Conservation (phyloP, 1,140 invertebrate species). For the Ptiloglossa arizonensis region DNA sequence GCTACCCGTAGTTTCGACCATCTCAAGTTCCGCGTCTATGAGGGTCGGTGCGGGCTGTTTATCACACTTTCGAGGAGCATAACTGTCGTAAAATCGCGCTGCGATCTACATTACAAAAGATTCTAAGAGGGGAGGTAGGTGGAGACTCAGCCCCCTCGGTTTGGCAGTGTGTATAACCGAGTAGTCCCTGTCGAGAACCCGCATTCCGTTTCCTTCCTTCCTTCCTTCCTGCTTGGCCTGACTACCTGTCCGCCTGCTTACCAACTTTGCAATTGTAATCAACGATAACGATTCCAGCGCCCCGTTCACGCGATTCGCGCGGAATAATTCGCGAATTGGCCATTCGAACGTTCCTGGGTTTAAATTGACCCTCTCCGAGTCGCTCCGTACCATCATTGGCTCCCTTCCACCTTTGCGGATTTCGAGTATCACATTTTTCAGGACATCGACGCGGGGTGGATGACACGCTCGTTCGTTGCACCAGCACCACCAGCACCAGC, state of each 20-base stretch:
- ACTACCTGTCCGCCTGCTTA: conserved; percentile 6
- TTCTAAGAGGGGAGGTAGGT: conserved; percentile 36
- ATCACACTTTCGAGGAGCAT: conserved; percentile 64
- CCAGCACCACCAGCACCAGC: too few species aligned
- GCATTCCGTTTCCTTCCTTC: conserved; percentile 45
- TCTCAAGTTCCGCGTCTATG: conserved; percentile 42
- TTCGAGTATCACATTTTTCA: conserved; percentile 15
- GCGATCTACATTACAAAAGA: conserved; percentile 68
- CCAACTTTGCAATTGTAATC: conserved; percentile 69
- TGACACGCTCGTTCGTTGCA: background rate
- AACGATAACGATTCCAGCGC: conserved; percentile 65
- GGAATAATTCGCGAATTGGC: conserved; percentile 58
- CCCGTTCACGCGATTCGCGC: conserved; percentile 57
- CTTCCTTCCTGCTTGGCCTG: conserved; percentile 50
- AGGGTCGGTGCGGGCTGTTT: conserved; percentile 57
- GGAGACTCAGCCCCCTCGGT: too few species aligned
- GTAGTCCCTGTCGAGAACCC: background rate
- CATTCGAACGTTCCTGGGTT: conserved; percentile 50
- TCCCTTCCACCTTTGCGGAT: background rate
- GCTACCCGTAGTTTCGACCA: background rate
- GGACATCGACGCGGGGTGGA: too few species aligned
- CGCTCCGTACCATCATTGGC: background rate
- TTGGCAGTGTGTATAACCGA: conserved; percentile 53
- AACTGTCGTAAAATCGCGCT: conserved; percentile 65
- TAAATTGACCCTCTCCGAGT: conserved; percentile 27